phyloP scores from a whole-genome alignment of 2,888 invertebrate genomes.

The Bedellia somnulentella region DNA sequence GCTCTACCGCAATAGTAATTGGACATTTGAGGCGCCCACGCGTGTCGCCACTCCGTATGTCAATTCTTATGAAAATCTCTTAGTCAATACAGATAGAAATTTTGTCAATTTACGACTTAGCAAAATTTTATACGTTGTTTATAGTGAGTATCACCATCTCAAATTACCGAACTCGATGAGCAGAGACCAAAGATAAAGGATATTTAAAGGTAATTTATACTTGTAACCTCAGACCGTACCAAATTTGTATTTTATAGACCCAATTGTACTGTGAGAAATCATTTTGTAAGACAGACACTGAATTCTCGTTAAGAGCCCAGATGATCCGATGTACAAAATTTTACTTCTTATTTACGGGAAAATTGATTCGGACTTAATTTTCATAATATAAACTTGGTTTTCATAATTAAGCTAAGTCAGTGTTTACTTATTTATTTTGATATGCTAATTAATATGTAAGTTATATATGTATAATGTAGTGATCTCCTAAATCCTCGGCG shows the following conservation, averaged over 20 bases:
- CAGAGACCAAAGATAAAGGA: conserved; percentile 55
- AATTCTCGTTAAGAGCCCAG: conserved; percentile 7
- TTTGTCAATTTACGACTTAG: conserved; percentile 60
- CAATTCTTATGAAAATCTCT: conserved; percentile 58
- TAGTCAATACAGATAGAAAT: conserved; percentile 57
- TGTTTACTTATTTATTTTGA: conserved; percentile 58
- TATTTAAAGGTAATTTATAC: conserved; percentile 41
- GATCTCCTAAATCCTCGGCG: conserved; percentile 57
- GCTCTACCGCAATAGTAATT: too few species aligned
- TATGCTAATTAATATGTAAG: conserved; percentile 56
- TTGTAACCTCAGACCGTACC: conserved; percentile 58
- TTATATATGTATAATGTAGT: conserved; percentile 51
- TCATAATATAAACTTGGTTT: conserved; percentile 35
- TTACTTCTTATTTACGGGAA: conserved; percentile 11
- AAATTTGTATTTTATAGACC: conserved; percentile 49
- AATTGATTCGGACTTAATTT: conserved; percentile 26
- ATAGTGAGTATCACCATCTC: conserved; percentile 44
- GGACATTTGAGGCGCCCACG: too few species aligned
- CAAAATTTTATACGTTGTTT: conserved; percentile 60
- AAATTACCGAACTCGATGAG: conserved; percentile 44
- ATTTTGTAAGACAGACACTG: conserved; percentile 11
- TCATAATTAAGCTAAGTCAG: conserved; percentile 58
- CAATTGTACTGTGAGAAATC: conserved; percentile 23
- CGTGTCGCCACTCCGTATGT: too few species aligned
- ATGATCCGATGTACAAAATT: conserved; percentile 9